Evolutionary conservation across 1,140 invertebrate genomes (phyloP), one percentile per base, ranked within the genome.

Genomic region (Hermetia illucens): DNA sequence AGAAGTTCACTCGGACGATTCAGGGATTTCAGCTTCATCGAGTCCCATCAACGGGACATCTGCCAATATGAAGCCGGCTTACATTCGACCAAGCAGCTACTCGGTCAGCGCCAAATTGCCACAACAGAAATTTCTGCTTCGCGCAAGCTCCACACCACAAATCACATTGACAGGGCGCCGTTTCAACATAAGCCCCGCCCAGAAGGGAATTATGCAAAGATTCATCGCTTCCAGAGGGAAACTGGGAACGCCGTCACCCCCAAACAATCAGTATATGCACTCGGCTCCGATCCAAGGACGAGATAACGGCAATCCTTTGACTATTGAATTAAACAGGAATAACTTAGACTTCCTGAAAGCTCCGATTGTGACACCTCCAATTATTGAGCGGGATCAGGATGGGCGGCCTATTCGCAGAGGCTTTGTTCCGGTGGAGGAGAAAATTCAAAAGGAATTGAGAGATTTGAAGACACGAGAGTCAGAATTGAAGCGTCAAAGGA

Each of bases 381-480:
- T 64, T 21, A 64, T 63, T 34, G 55, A 61, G 21, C 63, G 68
- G 15, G 63, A 68, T 30, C 54, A 65, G 5, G 67, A 70, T 42
- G 70, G 69, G 6, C 69, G 71, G 39, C 69, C 68, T 0, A 58
- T 72, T 16, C 63, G 76, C 20, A 74, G 72, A 19, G 75, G 75
- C 16, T 79, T 71, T 46, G 69, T 76, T 2, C 75, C 76, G 2
- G 78, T 81, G 2, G 79, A 82, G 51, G 73, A 79, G 44, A 83
- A 82, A 54, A 84, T 84, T 38, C 78, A 83, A 52, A 76, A 77
- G 39, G 80, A 84, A 55, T 57, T 84, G 20, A 67, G 70, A 52
- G 78, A 82, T 45, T 77, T 83, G 66, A 78, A 77, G 47, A 69
- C 72, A 27, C 64, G 80, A 27, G 80, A 84, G 48, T 70, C 75